Base-by-base conservation (phyloP, 1,140 invertebrate species). In the Centruroides sculpturatus region DNA sequence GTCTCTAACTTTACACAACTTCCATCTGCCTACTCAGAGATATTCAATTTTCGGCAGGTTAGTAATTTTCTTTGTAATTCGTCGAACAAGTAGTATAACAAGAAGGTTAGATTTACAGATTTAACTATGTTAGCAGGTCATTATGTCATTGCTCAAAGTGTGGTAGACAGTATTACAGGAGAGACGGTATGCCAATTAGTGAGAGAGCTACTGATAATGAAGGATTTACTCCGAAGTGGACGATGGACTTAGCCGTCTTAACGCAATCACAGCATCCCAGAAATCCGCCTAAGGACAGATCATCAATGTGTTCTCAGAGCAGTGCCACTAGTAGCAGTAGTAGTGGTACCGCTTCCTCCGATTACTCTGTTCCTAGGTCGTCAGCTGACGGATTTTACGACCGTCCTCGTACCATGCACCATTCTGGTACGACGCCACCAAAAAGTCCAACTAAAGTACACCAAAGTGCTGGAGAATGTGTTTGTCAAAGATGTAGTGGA, bases 211-310 rank as follows among this genome's bases (percentile, higher is more conserved):
- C n/a, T 57, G 63, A 41, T 46, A 69, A 56, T 23, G 41, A 41
- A 41, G 67, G 77, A 8, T 81, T 82, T 62, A 81, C 76, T 68
- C 82, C 76, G 60, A 81, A 78, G 51, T 83, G 82, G 83, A 83
- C 79, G 1, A 81, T 81, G 79, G 80, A 82, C 35, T 55, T 69
- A 23, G 65, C 62, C 35, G 65, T 68, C 3, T 49, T 59, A 35
- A 57, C 65, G 1, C 58, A 65, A 9, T 64, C 62, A 47, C 54
- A 52, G 35, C 52, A 62, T 47, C 58, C 56, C 54, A 54, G 56
- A 7, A 59, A 49, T 35, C 55, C 62, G 1, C 59, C 63, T 36
- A 55, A 59, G 5, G 63, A 64, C 57, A 55, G 63, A 6, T 59
- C 59, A 0, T 64, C 63, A 5, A 13, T 64, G 52, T 64, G 59